phyloP scores from a whole-genome alignment of 2,797 vertebrate species.

The Myiotriccus ornatus region DNA sequence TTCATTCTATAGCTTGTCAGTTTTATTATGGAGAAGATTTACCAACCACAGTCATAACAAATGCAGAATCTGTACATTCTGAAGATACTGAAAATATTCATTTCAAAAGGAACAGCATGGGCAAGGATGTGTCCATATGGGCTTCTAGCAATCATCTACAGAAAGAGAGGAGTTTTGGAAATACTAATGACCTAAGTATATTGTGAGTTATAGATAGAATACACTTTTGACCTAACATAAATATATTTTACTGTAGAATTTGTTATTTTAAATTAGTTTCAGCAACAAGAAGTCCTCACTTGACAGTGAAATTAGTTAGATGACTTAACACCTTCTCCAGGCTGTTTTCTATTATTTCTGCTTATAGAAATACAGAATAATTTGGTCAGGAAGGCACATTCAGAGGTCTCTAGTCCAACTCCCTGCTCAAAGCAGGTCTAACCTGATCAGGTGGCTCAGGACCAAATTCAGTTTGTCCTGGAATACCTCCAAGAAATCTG shows the following conservation, averaged over 20 bases:
- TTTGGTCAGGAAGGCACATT: background rate
- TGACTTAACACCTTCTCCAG: background rate
- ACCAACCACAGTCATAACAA: background rate
- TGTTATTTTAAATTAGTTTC: background rate
- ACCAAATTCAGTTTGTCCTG: background rate
- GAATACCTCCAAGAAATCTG: background rate
- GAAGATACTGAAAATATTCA: background rate
- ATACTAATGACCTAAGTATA: background rate
- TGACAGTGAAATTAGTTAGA: background rate
- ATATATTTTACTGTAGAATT: background rate
- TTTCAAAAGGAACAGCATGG: background rate
- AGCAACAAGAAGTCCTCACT: background rate
- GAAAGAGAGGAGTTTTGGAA: background rate
- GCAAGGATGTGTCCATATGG: background rate
- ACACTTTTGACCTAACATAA: background rate
- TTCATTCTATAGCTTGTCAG: background rate
- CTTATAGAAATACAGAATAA: background rate
- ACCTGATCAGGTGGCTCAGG: background rate
- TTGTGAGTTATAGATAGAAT: background rate
- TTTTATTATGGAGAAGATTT: background rate
- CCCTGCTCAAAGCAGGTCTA: background rate
- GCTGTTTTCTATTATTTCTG: background rate
- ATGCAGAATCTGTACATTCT: background rate
- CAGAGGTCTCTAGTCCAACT: background rate
- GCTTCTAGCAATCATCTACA: background rate